Evolutionary conservation across 2,113 vertebrate genomes (phyloP).

Genomic region (Mobula hypostoma): DNA sequence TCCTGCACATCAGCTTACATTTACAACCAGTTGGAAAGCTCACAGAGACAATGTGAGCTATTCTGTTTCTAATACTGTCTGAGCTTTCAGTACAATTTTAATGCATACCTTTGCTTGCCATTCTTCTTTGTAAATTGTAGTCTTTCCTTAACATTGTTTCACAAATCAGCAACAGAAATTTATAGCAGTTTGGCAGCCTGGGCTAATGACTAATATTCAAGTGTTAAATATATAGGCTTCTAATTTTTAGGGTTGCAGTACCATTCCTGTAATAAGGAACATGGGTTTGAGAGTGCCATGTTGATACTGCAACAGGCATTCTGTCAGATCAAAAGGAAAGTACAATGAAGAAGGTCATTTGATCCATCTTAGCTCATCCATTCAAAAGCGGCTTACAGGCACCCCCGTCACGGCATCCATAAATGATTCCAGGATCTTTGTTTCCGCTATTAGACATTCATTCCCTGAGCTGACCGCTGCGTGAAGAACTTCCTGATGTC

Average conservation of each 20-base stretch:
- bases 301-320: background rate
- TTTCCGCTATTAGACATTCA: background rate
- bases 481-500: background rate
- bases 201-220: background rate
- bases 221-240: background rate
- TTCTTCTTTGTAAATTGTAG: background rate
- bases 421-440: constrained; percentile 2
- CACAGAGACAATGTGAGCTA: background rate
- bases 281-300: background rate
- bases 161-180: background rate
- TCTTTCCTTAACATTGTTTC: background rate
- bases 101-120: background rate
- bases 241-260: background rate
- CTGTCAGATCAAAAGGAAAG: constrained; percentile 9
- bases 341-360: background rate
- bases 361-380: background rate
- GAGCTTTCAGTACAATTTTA: background rate
- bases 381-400: background rate
- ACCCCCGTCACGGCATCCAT: background rate
- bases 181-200: background rate
- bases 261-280: background rate
- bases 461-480: background rate
- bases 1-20: background rate
- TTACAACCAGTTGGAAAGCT: background rate
- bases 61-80: background rate